Evolutionary conservation across 2,888 invertebrate genomes (phyloP).

Genomic region (Linnaemya tessellans): DNA sequence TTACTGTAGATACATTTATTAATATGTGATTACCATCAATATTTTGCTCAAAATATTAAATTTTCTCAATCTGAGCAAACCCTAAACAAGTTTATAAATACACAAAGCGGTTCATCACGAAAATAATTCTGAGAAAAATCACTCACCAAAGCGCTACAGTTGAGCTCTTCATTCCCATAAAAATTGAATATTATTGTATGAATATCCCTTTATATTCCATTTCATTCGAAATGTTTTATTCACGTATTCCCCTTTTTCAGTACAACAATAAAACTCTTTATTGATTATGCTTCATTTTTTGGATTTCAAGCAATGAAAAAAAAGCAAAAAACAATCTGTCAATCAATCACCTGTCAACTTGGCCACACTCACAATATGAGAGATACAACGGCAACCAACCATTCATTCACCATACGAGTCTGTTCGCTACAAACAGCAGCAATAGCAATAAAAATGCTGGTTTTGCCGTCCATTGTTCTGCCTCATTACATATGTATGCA

Average conservation of each 20-base stretch:
- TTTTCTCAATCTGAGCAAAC: neutral
- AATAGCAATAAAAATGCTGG: constrained; percentile 20
- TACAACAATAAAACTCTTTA: constrained; percentile 34
- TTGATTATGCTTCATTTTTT: constrained; percentile 32
- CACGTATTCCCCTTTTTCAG: constrained; percentile 16
- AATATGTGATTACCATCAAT: too few relatives aligned
- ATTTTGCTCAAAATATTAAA: neutral
- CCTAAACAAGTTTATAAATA: neutral
- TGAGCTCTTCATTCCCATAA: constrained; percentile 60
- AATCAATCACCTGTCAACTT: constrained; percentile 81
- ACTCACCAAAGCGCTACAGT: constrained; percentile 37
- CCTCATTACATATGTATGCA: constrained; percentile 28
- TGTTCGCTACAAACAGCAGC: neutral
- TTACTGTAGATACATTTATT: too few relatives aligned
- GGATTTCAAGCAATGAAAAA: constrained; percentile 13
- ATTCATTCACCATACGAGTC: constrained; percentile 30
- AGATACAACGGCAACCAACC: constrained; percentile 50
- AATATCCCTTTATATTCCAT: constrained; percentile 43
- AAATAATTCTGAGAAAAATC: constrained; percentile 2
- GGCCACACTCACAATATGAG: constrained; percentile 74
- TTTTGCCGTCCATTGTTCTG: constrained; percentile 44
- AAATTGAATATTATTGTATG: constrained; percentile 3
- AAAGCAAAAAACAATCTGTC: constrained; percentile 77
- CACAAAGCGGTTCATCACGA: neutral
- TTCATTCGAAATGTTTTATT: constrained; percentile 49